Base-by-base conservation (phyloP, 2,888 invertebrate genomes). In the Schizaphis graminum region DNA sequence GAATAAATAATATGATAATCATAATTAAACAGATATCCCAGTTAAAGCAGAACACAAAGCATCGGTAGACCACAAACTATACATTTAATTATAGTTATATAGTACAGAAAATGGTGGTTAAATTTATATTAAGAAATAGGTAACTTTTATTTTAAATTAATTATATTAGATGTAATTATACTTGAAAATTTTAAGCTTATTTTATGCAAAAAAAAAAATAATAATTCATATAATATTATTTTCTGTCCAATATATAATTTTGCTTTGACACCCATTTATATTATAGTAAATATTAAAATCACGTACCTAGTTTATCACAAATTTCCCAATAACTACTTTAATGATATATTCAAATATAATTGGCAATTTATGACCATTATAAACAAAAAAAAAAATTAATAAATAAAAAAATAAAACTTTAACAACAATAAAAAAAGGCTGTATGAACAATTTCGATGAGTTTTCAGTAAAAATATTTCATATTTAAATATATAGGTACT, bases 261-360 rank as follows among this genome's bases (percentile, higher is more conserved):
- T 93, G 93, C 93, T 93, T 93, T 93, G 93, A 93, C 84, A 85
- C 89, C 93, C 49, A 47, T 89, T 21, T 35, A 56, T 89, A 35
- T 57, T 89, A 28, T n/a, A 57, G 41, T 85, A 93, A 90, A 90
- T 57, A 85, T 41, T 61, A 90, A 90, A 49, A 90, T 90, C 85
- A 93, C 93, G 26, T 93, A 93, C 93, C 93, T 93, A 93, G 89
- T 49, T 26, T 28, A 93, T 41, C 67, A 53, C 61, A 26, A 13
- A 13, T 44, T 44, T 67, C n/a, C 88, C 67, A 53, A 41, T 21
- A 53, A 21, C 26, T 89, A 56, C 11, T 61, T 3, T 41, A 49
- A 49, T 61, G 21, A 61, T 89, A 35, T 61, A 91, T 49, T 87
- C 49, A 35, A 86, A 91, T 44, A 85, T 26, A 91, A 87, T 87